Percentiles rank a stretch among this genome's conserved stretches.
phyloP scores from a whole-genome alignment of 1,140 invertebrate genomes.

The Drosophila fuyamai region DNA sequence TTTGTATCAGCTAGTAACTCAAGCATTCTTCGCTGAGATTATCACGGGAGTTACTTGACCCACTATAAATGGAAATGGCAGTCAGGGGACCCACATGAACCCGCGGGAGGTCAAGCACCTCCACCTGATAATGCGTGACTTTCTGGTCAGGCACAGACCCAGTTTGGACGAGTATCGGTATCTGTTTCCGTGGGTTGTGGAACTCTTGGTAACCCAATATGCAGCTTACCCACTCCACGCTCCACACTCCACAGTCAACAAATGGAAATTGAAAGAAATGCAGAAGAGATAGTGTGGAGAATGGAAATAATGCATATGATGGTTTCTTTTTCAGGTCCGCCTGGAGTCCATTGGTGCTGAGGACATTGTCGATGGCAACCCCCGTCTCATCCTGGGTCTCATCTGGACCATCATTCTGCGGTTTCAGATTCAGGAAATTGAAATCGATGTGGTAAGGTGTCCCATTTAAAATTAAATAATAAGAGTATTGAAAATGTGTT shows the following conservation, averaged over 20 bases:
- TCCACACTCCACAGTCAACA: neutral
- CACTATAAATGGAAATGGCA: slow-evolving; percentile 69
- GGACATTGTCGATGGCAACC: slow-evolving; percentile 99
- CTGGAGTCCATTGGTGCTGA: slow-evolving; percentile 98
- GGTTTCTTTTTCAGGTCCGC: slow-evolving; percentile 54
- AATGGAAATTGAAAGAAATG: slow-evolving; percentile 22
- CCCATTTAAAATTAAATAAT: neutral
- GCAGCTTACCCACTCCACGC: slow-evolving; percentile 46
- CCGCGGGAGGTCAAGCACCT: slow-evolving; percentile 66
- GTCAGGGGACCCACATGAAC: slow-evolving; percentile 19
- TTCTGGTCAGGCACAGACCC: slow-evolving; percentile 34
- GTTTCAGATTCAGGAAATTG: slow-evolving; percentile 99
- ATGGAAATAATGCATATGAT: slow-evolving; percentile 44
- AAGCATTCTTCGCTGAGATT: slow-evolving; percentile 60
- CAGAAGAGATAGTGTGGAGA: slow-evolving; percentile 21
- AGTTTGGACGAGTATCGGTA: slow-evolving; percentile 29
- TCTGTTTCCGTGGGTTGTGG: slow-evolving; percentile 34
- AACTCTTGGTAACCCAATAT: slow-evolving; percentile 62
- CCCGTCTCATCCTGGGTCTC: slow-evolving; percentile 96
- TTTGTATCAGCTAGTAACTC: slow-evolving; percentile 57
- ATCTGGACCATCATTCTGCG: slow-evolving; percentile 99
- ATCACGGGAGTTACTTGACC: slow-evolving; percentile 59
- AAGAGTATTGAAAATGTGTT: neutral
- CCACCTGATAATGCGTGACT: slow-evolving; percentile 79
- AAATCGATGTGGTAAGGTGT: slow-evolving; percentile 95